These are phyloP conservation scores for Colossoma macropomum DNA, from an alignment of 2,113 vertebrate genomes.

Conservation along the genomic window DNA sequence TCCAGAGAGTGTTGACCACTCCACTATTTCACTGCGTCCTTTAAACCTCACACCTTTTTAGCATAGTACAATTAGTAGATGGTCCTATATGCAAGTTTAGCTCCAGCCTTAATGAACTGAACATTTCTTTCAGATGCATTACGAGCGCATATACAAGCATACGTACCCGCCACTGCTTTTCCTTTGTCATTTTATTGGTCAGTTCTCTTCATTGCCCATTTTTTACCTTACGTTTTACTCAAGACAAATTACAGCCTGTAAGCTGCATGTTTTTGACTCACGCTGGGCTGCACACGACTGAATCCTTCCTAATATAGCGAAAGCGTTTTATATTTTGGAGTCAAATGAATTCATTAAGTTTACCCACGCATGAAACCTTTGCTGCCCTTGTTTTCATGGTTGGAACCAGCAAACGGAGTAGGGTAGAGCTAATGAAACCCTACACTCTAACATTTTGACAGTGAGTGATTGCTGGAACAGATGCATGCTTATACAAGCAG, in stretches of 20 bases:
- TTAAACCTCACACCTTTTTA: too few species aligned
- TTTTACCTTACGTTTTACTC: not conserved
- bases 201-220: not conserved
- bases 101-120: too few species aligned
- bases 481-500: not conserved
- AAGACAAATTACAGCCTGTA: not conserved
- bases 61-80: too few species aligned
- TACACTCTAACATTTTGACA: not conserved
- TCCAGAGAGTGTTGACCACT: too few species aligned
- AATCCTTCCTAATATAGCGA: not conserved
- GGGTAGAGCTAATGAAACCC: not conserved
- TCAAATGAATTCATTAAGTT: conserved; percentile 6
- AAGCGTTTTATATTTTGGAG: not conserved
- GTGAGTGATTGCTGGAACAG: not conserved
- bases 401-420: not conserved
- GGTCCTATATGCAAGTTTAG: too few species aligned
- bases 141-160: too few species aligned
- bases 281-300: not conserved
- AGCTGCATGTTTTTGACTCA: not conserved
- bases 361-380: not conserved
- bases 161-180: too few species aligned
- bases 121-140: too few species aligned
- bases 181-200: too few species aligned
- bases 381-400: not conserved
- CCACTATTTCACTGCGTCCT: too few species aligned